Base-by-base conservation (phyloP, 2,888 invertebrate species). In the Drosophila gaucha region DNA sequence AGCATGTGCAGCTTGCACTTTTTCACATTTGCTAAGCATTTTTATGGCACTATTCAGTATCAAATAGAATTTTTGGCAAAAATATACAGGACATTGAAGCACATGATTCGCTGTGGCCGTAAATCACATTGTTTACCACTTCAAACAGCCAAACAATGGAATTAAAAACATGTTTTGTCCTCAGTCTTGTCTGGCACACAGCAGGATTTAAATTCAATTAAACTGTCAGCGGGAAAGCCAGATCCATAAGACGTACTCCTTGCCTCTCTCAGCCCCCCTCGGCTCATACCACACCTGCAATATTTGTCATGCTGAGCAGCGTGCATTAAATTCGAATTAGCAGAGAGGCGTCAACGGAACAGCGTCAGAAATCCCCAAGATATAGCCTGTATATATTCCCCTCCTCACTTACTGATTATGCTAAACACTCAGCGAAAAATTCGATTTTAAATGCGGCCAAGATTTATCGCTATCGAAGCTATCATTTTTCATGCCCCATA, bases 311-410 rank as follows among this genome's bases (percentile, higher is more conserved):
- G 87, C 63, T 60, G 64, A 67, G 70, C 70, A 51, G 36, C 55
- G 35, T 59, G 86, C 69, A 83, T 88, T 83, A 88, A 88, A 86
- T 78, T 88, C 86, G 83, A 86, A 83, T 83, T 88, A 83, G 74
- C 66, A 71, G 67, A 51, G 33, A 59, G 59, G 49, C 56, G 30
- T 44, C 47, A 59, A 38, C 51, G 58, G 46, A 43, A 47, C 20
- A 60, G 50, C 47, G 20, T 28, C 28, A 47, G 39, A 62, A 39
- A 28, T 33, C 6, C 38, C 18, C 8, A 14, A 8, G 6, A 12
- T 14, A 44, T 35, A 41, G 14, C 41, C 41, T 2, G 6, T 26
- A 9, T n/a, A 26, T 12, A 36, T 6, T 20, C 1, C 6, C 6
- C 6, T 22, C 6, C 35, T 3, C 18, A 31, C 16, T 12, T 54